Evolutionary conservation across 1,140 invertebrate genomes (phyloP).

Genomic region (Brachionus rubens): DNA sequence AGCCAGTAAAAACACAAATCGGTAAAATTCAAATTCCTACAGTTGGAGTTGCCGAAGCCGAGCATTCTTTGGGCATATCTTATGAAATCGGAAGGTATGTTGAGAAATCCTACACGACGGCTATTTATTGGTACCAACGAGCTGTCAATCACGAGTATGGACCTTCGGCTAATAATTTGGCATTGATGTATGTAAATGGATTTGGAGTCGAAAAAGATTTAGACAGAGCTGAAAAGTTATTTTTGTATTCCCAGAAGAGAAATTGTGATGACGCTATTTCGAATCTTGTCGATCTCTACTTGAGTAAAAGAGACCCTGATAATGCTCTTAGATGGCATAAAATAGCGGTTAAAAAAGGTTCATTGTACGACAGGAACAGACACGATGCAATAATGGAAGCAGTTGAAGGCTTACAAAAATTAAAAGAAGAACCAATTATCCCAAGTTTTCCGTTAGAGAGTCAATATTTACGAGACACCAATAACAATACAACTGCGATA

Average conservation of each 20-base stretch:
- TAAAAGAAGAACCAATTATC: neutral
- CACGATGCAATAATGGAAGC: neutral
- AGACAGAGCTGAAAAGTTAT: neutral
- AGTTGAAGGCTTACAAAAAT: neutral
- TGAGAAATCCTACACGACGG: neutral
- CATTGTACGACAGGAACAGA: neutral
- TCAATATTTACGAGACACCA: neutral
- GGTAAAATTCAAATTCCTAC: neutral
- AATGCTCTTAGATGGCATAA: conserved; percentile 3
- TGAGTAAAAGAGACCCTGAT: neutral
- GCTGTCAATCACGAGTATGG: neutral
- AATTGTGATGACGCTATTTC: neutral
- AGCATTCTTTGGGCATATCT: neutral
- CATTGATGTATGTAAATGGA: neutral
- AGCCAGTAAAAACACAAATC: neutral
- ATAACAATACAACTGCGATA: too few species aligned
- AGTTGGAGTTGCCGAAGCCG: neutral
- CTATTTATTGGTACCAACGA: neutral
- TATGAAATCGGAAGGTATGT: neutral
- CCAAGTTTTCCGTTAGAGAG: neutral
- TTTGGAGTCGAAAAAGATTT: neutral
- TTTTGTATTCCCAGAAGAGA: conserved; percentile 20
- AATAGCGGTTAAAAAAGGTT: neutral
- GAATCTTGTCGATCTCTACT: neutral
- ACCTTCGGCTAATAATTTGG: conserved; percentile 3